Conservation (phyloP, 2,797 vertebrate genomes). For the Crax fasciolata region DNA sequence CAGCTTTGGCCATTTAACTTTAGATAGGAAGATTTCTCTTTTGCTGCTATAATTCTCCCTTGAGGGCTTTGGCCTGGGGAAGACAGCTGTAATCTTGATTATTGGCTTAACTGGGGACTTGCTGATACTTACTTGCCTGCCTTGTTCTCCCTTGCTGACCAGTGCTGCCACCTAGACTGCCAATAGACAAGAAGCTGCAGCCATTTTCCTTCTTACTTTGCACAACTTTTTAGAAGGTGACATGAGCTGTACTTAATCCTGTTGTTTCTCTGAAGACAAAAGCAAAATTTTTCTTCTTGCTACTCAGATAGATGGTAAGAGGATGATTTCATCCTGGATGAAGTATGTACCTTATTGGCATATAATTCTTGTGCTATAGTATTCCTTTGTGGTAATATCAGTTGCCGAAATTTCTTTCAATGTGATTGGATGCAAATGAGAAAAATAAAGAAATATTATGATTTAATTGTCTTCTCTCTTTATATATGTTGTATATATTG, state of each 20-base stretch:
- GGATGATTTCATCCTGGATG: background rate
- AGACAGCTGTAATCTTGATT: background rate
- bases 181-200: background rate
- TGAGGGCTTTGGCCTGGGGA: background rate
- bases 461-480: background rate
- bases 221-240: background rate
- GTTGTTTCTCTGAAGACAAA: background rate
- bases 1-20: background rate
- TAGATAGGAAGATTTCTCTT: background rate
- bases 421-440: background rate
- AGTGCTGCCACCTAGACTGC: background rate
- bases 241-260: background rate
- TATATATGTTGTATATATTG: background rate
- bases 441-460: background rate
- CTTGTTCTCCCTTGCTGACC: background rate
- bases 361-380: background rate
- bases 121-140: rapidly evolving
- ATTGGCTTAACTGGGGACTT: background rate
- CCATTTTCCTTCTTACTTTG: background rate
- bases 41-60: background rate
- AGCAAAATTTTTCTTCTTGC: background rate
- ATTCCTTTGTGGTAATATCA: background rate
- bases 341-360: background rate
- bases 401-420: background rate
- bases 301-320: background rate